Percentiles rank a stretch among this genome's conserved stretches.
Conservation (phyloP, 2,888 invertebrate genomes). For the Capitulum mitella region DNA sequence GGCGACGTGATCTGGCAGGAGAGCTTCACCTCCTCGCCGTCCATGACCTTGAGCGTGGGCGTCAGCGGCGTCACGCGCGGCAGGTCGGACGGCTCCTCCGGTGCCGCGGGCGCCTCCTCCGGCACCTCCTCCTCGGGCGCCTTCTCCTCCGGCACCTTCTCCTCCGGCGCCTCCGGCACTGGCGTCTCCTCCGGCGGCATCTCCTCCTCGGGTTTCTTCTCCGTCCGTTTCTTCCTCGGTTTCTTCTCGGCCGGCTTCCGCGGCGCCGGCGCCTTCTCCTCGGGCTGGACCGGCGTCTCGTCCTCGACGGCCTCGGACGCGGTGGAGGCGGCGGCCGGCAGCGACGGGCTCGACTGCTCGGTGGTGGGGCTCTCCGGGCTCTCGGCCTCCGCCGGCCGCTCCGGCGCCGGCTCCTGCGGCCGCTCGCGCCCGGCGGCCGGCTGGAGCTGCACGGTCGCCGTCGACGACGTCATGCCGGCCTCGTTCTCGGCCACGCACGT, state of each 20-base stretch:
- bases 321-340: background rate
- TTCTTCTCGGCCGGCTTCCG: background rate
- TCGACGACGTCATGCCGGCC: constrained; percentile 78
- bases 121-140: background rate
- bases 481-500: constrained; percentile 86
- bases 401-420: background rate
- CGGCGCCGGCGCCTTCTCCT: background rate
- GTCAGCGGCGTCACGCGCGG: constrained; percentile 54
- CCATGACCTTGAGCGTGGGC: constrained; percentile 67
- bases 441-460: constrained; percentile 51
- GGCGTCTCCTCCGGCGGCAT: background rate
- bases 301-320: background rate
- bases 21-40: constrained; percentile 74
- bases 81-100: background rate
- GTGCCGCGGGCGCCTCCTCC: too few relatives aligned
- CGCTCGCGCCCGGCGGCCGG: background rate
- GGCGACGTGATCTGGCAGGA: constrained; percentile 73
- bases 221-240: background rate
- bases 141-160: background rate
- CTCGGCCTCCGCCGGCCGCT: too few relatives aligned
- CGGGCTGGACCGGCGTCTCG: background rate
- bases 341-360: background rate
- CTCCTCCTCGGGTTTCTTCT: background rate
- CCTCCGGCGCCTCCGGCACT: background rate
- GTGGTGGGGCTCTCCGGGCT: too few relatives aligned